A percentile compares a stretch with the other conserved stretches of the same genome.
These are phyloP conservation scores for Orthonevra nobilis DNA, from an alignment of 2,888 invertebrate genomes.

Conservation along the genomic window DNA sequence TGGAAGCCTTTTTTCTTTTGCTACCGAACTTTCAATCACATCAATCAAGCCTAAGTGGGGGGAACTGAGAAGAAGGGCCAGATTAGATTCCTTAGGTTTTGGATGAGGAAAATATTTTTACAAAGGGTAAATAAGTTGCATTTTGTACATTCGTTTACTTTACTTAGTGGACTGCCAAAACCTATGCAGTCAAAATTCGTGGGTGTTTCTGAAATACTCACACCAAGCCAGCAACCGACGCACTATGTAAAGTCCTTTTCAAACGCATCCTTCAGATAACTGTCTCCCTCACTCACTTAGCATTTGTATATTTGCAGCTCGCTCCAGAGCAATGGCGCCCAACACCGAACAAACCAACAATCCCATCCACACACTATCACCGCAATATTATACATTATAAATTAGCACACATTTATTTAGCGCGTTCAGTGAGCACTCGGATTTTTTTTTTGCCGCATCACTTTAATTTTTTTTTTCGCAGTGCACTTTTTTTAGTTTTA, in stretches of 20 bases:
- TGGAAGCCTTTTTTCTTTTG: too few relatives aligned
- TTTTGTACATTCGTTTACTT: too few relatives aligned
- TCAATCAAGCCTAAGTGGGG: too few relatives aligned
- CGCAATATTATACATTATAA: constrained; percentile 75
- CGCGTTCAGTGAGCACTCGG: constrained; percentile 34
- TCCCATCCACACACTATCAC: constrained; percentile 57
- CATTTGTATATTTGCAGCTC: constrained; percentile 3
- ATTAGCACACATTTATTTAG: constrained; percentile 75
- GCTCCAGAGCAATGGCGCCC: constrained; percentile 40
- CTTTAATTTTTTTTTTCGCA: constrained; percentile 47
- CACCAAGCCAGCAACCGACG: too few relatives aligned
- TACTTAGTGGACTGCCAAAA: too few relatives aligned
- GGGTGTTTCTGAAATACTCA: too few relatives aligned
- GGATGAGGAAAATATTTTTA: too few relatives aligned
- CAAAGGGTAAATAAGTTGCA: too few relatives aligned
- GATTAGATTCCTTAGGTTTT: too few relatives aligned
- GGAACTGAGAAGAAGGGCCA: too few relatives aligned
- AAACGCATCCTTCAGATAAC: constrained; percentile 25
- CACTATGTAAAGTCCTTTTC: constrained; percentile 47
- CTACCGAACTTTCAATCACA: too few relatives aligned
- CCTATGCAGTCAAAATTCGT: too few relatives aligned
- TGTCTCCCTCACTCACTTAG: constrained; percentile 25
- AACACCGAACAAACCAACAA: constrained; percentile 31
- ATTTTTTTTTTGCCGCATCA: constrained; percentile 18
- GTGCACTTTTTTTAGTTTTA: constrained; percentile 66